phyloP scores from a whole-genome alignment of 1,140 invertebrate genomes.

The Heliconius hermathena region DNA sequence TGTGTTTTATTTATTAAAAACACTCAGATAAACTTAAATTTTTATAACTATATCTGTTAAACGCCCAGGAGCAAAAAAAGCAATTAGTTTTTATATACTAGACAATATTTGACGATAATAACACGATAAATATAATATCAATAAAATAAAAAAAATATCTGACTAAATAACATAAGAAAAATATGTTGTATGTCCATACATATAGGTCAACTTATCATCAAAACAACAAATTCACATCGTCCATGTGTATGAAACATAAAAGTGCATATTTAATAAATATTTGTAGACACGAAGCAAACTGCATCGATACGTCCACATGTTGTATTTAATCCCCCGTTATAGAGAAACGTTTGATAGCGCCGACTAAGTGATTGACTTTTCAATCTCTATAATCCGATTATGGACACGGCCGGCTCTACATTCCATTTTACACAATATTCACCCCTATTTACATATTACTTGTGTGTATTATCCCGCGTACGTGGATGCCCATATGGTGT shows the following conservation, averaged over 20 bases:
- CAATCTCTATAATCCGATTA: conserved; percentile 79
- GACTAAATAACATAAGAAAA: not conserved
- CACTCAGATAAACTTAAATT: no score
- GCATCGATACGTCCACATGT: conserved; percentile 49
- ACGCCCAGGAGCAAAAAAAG: no score
- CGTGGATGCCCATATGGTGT: conserved; percentile 39
- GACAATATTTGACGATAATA: not conserved
- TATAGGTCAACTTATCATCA: not conserved
- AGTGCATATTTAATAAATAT: conserved; percentile 21
- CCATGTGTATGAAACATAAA: conserved; percentile 9
- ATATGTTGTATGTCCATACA: not conserved
- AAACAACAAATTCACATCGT: not conserved
- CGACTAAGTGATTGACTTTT: conserved; percentile 80
- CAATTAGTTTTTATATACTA: no score
- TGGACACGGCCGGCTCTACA: conserved; percentile 43
- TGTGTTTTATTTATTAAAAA: no score
- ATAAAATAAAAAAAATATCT: not conserved
- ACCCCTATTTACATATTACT: conserved; percentile 30
- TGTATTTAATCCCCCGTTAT: conserved; percentile 49
- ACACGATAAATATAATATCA: not conserved
- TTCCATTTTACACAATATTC: conserved; percentile 33
- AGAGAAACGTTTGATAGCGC: conserved; percentile 70
- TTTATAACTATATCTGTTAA: no score
- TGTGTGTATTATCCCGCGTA: conserved; percentile 24
- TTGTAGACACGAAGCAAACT: conserved; percentile 39